Base-by-base conservation (phyloP, 2,113 vertebrate genomes). In the Scytalopus superciliaris region DNA sequence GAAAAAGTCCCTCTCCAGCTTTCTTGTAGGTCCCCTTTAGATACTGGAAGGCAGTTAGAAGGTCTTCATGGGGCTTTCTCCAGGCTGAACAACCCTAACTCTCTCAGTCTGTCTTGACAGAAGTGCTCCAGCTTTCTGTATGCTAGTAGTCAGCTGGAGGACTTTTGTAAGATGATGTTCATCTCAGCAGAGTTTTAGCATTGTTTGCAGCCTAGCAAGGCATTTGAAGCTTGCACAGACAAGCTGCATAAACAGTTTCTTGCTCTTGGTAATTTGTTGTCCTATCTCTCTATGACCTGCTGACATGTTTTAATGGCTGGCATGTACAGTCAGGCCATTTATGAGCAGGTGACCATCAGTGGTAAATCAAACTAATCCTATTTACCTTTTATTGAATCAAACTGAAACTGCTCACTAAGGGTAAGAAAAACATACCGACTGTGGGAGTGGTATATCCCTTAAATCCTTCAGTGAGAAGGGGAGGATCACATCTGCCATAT, bases 361-460 rank as follows among this genome's bases (percentile, higher is more conserved):
- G 50, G 42, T 81, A 74, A 86, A 92, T 88, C 90, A 88, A 3
- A 67, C 28, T 47, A 77, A 94, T 93, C 88, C 21, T 3, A 66
- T 95, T 86, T 80, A 22, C 15, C 39, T 90, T 93, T 69, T 88
- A 92, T 77, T 90, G 68, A 68, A 69, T 90, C 94, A 88, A 35
- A 37, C 13, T 56, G 66, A 55, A 53, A 35, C 42, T 70, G 19
- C 68, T 94, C 56, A 73, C 3, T 50, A 66, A 73, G 42, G 9
- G 12, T 42, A 59, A 77, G 63, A 19, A 74, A 90, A 91, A 57
- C 25, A 35, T 79, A 39, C 40, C 0, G 0, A 45, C 33, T 79
- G 13, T 64, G 50, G 30, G 67, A 86, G 63, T 0, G 1, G 18
- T 33, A 7, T 62, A 27, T 49, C 23, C 25, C 40, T 90, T 68